Evolutionary conservation across 2,113 vertebrate species (phyloP).

Genomic region (Rhinolophus sinicus): DNA sequence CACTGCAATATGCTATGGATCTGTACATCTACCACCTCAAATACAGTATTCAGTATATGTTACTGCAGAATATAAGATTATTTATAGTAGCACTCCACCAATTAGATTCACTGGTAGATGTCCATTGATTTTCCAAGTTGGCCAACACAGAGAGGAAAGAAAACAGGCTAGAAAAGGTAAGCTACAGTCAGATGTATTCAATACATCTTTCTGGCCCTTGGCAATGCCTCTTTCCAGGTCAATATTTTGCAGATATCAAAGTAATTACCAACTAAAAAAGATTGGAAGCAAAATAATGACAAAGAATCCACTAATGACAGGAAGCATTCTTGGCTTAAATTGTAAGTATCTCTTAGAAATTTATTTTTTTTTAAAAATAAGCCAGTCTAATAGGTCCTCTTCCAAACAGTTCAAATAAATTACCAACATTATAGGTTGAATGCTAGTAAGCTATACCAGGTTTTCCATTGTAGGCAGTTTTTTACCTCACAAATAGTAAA

Average conservation of each 20-base stretch:
- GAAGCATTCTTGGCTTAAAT: not conserved
- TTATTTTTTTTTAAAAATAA: too few relatives aligned
- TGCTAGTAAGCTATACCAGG: not conserved
- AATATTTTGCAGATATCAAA: slow-evolving; percentile 30
- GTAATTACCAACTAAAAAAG: slow-evolving; percentile 14
- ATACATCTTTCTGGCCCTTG: slow-evolving; percentile 4
- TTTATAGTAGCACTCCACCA: not conserved
- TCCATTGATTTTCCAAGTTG: slow-evolving; percentile 44
- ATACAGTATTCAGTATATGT: not conserved
- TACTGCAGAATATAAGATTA: not conserved
- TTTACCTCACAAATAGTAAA: slow-evolving; percentile 33
- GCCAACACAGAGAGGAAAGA: slow-evolving; percentile 9
- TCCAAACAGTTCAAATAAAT: slow-evolving; percentile 27
- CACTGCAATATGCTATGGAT: not conserved
- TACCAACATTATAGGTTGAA: not conserved
- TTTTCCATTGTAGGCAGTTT: not conserved
- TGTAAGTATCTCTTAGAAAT: not conserved
- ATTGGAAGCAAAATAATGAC: slow-evolving; percentile 31
- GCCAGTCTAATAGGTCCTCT: not conserved
- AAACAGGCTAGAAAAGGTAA: slow-evolving; percentile 43
- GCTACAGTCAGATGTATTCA: not conserved
- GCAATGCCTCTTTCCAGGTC: slow-evolving; percentile 46
- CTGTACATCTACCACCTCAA: not conserved
- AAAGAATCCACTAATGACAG: slow-evolving; percentile 33
- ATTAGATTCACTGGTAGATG: slow-evolving; percentile 22